Evolutionary conservation across 30 jellyfish, hydroid and myxozoan genomes (phyloP).

Genomic region (Cassiopea andromeda): DNA sequence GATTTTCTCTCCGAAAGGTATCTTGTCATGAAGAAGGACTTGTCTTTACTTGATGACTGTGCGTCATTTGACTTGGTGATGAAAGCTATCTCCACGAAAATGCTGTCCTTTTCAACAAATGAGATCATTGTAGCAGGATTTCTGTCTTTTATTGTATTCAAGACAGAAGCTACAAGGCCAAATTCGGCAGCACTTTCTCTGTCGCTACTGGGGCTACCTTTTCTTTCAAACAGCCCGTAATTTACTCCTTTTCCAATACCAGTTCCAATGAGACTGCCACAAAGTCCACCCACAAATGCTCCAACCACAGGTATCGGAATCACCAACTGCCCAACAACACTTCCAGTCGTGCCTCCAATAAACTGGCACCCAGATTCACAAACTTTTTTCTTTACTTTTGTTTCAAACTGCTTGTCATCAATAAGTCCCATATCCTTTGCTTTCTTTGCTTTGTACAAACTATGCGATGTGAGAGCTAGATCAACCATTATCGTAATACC

Average conservation of each 20-base stretch:
- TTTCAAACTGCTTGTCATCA: slow-evolving; percentile 76
- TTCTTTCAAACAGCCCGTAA: slow-evolving; percentile 82
- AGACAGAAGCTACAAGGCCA: slow-evolving; percentile 17
- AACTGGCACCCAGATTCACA: slow-evolving; percentile 97
- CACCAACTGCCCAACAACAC: slow-evolving; percentile 94
- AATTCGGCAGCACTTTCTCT: not conserved
- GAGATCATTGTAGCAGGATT: slow-evolving; percentile 55
- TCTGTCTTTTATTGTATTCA: slow-evolving; percentile 32
- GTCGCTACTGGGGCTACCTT: not conserved
- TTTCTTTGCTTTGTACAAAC: slow-evolving; percentile 89
- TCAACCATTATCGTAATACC: slow-evolving; percentile 85
- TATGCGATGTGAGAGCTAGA: slow-evolving; percentile 91
- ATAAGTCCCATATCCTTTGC: slow-evolving; percentile 85
- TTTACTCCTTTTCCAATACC: slow-evolving; percentile 98
- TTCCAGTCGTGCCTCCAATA: slow-evolving; percentile 99
- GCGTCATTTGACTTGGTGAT: slow-evolving; percentile 4
- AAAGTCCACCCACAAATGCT: slow-evolving; percentile 97
- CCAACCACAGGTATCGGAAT: slow-evolving; percentile 98
- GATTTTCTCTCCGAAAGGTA: not conserved
- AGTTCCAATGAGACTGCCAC: slow-evolving; percentile 97
- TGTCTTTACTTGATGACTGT: not conserved
- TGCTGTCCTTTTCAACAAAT: slow-evolving; percentile 55
- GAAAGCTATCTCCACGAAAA: slow-evolving; percentile 51
- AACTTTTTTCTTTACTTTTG: slow-evolving; percentile 85
- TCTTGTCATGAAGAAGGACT: not conserved